Conservation (phyloP, 2,797 vertebrate species). For the Prionace glauca region DNA sequence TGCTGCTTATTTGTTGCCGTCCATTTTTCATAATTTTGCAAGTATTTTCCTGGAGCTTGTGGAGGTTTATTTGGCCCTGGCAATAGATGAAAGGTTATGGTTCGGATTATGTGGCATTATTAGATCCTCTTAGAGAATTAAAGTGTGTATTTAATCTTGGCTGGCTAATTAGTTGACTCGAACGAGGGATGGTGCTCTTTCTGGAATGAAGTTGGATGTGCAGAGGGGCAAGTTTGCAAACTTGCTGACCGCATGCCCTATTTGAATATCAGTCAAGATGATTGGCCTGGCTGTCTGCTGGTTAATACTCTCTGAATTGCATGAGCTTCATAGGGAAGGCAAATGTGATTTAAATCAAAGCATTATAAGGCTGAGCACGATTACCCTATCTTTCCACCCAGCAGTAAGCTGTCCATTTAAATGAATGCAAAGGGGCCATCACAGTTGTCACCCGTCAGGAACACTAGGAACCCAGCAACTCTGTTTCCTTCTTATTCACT, state of each 20-base stretch:
- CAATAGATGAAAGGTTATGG: background rate
- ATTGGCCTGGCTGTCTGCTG: background rate
- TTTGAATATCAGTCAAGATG: background rate
- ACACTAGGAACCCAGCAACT: background rate
- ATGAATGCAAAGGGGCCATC: background rate
- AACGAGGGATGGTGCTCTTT: background rate
- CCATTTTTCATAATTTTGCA: background rate
- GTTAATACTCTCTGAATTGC: background rate
- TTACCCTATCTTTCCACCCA: background rate
- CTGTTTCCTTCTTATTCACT: no score
- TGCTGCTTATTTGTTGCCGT: background rate
- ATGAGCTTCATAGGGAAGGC: background rate
- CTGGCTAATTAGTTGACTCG: background rate
- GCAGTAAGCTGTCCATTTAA: background rate
- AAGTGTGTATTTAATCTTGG: background rate
- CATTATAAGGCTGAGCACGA: background rate
- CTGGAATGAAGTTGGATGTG: background rate
- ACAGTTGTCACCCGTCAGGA: background rate
- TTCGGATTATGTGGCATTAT: background rate
- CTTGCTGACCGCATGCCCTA: background rate
- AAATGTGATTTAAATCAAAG: background rate
- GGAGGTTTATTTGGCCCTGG: background rate
- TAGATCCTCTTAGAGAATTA: background rate
- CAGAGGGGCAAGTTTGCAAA: background rate
- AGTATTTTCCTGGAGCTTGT: background rate